These are phyloP conservation scores for Serinus canaria DNA, from an alignment of 2,113 vertebrate species.

Conservation along the genomic window DNA sequence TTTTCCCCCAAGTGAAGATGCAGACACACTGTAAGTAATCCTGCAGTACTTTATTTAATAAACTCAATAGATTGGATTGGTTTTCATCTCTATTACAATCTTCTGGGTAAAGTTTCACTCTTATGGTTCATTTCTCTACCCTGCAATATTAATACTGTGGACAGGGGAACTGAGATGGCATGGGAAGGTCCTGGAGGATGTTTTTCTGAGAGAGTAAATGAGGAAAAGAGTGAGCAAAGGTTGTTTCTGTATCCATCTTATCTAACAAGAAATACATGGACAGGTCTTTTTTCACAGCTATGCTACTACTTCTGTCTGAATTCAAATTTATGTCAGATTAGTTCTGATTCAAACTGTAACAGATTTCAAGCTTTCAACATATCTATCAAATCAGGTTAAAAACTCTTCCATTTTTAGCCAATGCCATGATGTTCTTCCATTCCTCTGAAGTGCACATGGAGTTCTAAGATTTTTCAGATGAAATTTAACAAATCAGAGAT, in stretches of 20 bases:
- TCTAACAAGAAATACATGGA: not conserved
- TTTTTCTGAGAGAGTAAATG: not conserved
- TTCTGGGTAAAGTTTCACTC: not conserved
- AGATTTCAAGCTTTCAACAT: not conserved
- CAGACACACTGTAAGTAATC: not conserved
- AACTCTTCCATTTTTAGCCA: not conserved
- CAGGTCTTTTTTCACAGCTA: not conserved
- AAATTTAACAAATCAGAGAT: not conserved
- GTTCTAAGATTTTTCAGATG: not conserved
- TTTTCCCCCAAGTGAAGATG: not conserved
- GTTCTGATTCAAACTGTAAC: not conserved
- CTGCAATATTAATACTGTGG: not conserved
- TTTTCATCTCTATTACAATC: not conserved
- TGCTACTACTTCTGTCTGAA: not conserved
- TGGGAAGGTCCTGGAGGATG: not conserved
- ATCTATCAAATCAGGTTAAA: not conserved
- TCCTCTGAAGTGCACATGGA: not conserved
- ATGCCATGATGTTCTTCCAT: not conserved
- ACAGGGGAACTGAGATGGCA: not conserved
- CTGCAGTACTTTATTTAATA: not conserved
- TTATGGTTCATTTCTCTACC: not conserved
- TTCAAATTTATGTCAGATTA: not conserved
- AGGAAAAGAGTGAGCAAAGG: not conserved
- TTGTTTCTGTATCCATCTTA: not conserved
- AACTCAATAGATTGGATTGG: not conserved